Base-by-base conservation (phyloP, 92 coral and sea anemone species). In the Heliopora coerulea region DNA sequence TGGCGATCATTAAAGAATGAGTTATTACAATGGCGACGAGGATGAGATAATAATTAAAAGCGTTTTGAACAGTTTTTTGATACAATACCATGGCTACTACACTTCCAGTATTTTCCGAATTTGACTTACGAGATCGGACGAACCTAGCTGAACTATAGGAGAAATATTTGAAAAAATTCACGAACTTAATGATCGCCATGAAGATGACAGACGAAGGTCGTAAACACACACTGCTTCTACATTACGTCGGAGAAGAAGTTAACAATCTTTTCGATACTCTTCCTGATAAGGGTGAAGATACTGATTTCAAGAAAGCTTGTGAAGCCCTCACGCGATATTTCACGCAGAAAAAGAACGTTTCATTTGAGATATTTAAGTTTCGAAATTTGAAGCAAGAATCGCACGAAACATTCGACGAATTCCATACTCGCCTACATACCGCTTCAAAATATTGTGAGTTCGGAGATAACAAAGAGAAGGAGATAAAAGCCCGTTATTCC, bases 361-460 rank as follows among this genome's bases (percentile, higher is more conserved):
- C 74, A 27, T 79, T 79, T 56, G 84, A 80, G 32, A 78, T 72
- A 14, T 79, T 57, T 23, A 67, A 67, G 21, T 67, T 67, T 30
- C 58, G 74, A 3, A 67, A 46, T 12, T 30, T 67, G 14, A 5
- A 44, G n/a, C 74, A 44, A 44, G 74, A 4, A 4, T 4, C 74
- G 44, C 32, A 20, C 3, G 74, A 67, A n/a, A 67, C 32, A 5
- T 13, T 42, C 4, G 58, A 67, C 25, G 74, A 48, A 2, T 67
- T 42, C 19, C 74, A 67, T 25, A 46, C 58, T 9, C 74, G 74
- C 23, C 26, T 67, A 48, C 74, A 67, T 10, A 41, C 44, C 25
- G 58, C 74, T 5, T 32, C 74, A 9, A 67, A 67, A 48, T 67
- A 58, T 18, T 58, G 64, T 18, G 64, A 58, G 34, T 58, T 58